These are phyloP conservation scores for Gambelia wislizenii DNA, from an alignment of 2,797 vertebrate species.

Conservation along the genomic window DNA sequence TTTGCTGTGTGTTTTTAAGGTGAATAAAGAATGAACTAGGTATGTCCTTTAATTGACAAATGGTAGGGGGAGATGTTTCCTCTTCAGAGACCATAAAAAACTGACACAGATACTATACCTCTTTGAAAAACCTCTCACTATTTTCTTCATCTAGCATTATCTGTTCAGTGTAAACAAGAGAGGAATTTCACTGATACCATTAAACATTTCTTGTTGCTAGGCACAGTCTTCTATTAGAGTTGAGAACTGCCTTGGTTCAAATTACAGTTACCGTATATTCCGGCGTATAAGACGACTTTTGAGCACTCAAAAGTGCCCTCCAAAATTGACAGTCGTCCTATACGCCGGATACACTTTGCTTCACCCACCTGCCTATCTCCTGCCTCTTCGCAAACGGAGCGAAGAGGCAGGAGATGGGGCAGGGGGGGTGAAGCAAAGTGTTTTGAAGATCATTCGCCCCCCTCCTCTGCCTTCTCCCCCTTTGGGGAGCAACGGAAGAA, in stretches of 20 bases:
- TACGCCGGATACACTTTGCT: too few relatives aligned
- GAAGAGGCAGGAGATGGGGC: too few relatives aligned
- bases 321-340: too few relatives aligned
- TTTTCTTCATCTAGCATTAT: neutral
- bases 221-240: constrained; percentile 39
- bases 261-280: too few relatives aligned
- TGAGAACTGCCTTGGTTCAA: constrained; percentile 36
- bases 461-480: too few relatives aligned
- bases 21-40: neutral
- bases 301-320: too few relatives aligned
- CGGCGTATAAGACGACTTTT: too few relatives aligned
- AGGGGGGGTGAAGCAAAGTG: too few relatives aligned
- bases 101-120: neutral
- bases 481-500: too few relatives aligned
- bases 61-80: neutral
- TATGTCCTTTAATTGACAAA: neutral
- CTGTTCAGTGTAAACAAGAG: neutral
- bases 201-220: constrained; percentile 41
- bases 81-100: constrained; percentile 24
- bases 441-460: too few relatives aligned
- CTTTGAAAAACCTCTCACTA: constrained; percentile 2
- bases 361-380: too few relatives aligned
- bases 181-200: constrained; percentile 20
- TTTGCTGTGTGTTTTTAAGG: neutral
- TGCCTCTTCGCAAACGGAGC: too few relatives aligned